Percentiles rank a stretch among this genome's conserved stretches.
Conservation (phyloP, 2,888 invertebrate genomes). For the Cryptosula pallasiana region DNA sequence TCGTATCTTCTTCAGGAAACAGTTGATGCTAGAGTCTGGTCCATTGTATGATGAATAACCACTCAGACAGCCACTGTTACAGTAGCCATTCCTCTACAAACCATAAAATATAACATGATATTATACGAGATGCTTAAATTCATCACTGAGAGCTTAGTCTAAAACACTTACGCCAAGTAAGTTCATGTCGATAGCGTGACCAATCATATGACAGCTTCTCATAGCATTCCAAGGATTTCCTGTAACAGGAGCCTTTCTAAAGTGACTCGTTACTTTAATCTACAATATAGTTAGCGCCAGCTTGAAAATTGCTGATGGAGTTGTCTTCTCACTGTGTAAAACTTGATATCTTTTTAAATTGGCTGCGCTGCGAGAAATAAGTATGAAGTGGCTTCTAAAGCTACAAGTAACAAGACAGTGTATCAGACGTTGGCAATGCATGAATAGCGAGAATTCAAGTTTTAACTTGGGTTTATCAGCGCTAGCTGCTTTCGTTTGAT, state of each 20-base stretch:
- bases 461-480: no score
- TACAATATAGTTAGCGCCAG: background rate
- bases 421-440: no score
- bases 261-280: constrained; percentile 20
- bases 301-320: background rate
- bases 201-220: constrained; percentile 23
- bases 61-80: background rate
- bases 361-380: no score
- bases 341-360: no score
- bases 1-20: constrained; percentile 19
- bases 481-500: no score
- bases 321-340: background rate
- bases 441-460: no score
- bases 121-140: no score
- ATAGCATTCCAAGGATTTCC: constrained; percentile 19
- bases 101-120: background rate
- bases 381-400: no score
- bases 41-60: background rate
- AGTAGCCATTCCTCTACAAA: constrained; percentile 4
- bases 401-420: no score
- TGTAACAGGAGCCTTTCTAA: background rate
- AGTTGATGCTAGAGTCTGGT: constrained; percentile 5
- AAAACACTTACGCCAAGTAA: background rate
- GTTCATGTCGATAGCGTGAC: constrained; percentile 24
- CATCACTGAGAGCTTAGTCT: no score